Base-by-base conservation (phyloP, 2,888 invertebrate species). In the Ectemnius continuus region DNA sequence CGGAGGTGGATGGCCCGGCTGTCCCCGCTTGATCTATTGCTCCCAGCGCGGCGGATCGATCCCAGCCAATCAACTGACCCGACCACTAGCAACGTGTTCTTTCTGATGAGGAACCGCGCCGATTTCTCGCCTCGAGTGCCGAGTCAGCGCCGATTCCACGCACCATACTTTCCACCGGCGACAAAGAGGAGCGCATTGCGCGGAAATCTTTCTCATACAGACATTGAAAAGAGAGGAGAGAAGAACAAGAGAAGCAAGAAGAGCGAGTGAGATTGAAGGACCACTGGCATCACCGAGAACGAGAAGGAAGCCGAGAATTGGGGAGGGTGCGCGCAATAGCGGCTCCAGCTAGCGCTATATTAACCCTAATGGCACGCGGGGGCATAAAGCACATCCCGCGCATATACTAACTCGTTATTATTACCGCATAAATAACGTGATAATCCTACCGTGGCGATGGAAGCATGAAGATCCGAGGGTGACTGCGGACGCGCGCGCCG, bases 361-460 rank as follows among this genome's bases (percentile, higher is more conserved):
- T 90, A 90, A 89, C 90, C 89, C 88, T 90, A 90, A 90, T 89
- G 90, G 89, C 84, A 89, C 84, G 87, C 89, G 84, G 88, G 87
- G 87, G 88, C 88, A 90, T 91, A 91, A 91, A 91, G 90, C 90
- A 89, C 90, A 91, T 89, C 90, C 90, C 87, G 89, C 88, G 90
- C 88, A 88, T 89, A 89, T 82, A 88, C 87, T 88, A 89, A 88
- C 88, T 90, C 90, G 90, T 90, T 90, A 91, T 91, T 90, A 91
- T 91, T 90, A 88, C 89, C 88, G 88, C 88, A 90, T 90, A 91
- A 91, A 91, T 90, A 90, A 90, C 90, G 86, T 85, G 90, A 90
- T 90, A 90, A 91, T 91, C 90, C 89, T 80, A 81, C 81, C 81
- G 84, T 86, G 86, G 81, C 76, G 78, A 79, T 77, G 76, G 81